Conservation (phyloP, 2,113 vertebrate genomes). For the Neomonachus schauinslandi region DNA sequence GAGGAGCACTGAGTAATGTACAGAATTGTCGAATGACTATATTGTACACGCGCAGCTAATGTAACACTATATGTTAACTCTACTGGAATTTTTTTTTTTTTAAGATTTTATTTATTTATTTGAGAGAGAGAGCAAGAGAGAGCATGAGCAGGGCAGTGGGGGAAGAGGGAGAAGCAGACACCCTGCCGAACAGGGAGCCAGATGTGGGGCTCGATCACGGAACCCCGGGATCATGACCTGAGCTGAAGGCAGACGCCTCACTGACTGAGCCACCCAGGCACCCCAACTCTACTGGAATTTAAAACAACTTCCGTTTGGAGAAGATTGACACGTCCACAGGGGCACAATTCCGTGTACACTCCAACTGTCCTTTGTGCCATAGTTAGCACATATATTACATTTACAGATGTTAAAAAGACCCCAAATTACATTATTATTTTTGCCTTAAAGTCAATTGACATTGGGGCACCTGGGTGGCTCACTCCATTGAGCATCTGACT, state of each 20-base stretch:
- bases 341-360: neutral
- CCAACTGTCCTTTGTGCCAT: neutral
- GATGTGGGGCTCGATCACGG: too few relatives aligned
- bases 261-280: too few relatives aligned
- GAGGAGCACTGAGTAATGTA: neutral
- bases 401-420: neutral
- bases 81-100: neutral
- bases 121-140: too few relatives aligned
- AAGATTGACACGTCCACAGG: neutral
- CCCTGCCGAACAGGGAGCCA: too few relatives aligned
- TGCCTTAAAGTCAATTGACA: neutral
- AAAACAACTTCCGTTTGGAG: neutral
- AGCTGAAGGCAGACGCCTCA: too few relatives aligned
- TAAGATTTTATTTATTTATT: too few relatives aligned
- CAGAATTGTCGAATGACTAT: neutral
- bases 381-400: neutral
- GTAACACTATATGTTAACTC: neutral
- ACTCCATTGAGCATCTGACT: neutral
- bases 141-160: too few relatives aligned
- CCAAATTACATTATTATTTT: neutral
- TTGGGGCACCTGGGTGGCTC: neutral
- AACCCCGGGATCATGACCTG: too few relatives aligned
- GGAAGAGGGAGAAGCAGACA: too few relatives aligned
- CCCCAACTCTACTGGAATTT: neutral
- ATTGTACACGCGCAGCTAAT: neutral